Evolutionary conservation across 2,113 vertebrate genomes (phyloP), one percentile per base, ranked within the genome.

Genomic region (Onychorhynchus coronatus): DNA sequence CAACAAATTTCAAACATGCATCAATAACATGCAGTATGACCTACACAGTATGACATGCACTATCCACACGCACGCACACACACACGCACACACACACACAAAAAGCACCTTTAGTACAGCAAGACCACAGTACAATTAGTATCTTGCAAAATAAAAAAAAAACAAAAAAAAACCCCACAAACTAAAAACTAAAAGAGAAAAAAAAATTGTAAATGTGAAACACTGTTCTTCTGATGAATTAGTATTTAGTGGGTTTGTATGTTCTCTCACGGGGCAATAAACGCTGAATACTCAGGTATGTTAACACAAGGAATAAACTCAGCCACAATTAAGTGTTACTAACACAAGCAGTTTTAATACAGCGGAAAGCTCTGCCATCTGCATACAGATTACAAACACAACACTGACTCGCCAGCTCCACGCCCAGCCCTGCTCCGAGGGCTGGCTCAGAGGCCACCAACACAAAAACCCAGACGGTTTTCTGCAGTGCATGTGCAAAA

Each of bases 1-100:
- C 98, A 98, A 99, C 97, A 99, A 98, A 98, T 98, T 98, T 98
- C 98, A 98, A 98, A 98, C 98, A 98, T 98, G 98, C 98, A 98
- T 98, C 98, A 98, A 98, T 98, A 98, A 98, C 99, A 99, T 99
- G 99, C 99, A 98, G 98, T 94, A 99, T 97, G 98, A 97, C 97
- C 98, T 97, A 98, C 98, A 98, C 98, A 98, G 98, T 97, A 97
- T 88, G 89, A 98, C 99, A 99, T 99, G 99, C 99, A 99, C 98
- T 98, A 99, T n/a, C 96, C 52, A 35, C 63, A 62, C 35, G 21
- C 62, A 14, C n/a, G 52, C 14, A 79, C 6, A 23, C 6, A 11
- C 56, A 15, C 56, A 15, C 53, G 98, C 94, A 97, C 52, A 30
- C 63, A 44, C 27, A 14, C 44, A 63, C 19, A 72, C 3, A 25